Conservation (phyloP, 2,113 vertebrate genomes). For the Oncorhynchus kisutch region DNA sequence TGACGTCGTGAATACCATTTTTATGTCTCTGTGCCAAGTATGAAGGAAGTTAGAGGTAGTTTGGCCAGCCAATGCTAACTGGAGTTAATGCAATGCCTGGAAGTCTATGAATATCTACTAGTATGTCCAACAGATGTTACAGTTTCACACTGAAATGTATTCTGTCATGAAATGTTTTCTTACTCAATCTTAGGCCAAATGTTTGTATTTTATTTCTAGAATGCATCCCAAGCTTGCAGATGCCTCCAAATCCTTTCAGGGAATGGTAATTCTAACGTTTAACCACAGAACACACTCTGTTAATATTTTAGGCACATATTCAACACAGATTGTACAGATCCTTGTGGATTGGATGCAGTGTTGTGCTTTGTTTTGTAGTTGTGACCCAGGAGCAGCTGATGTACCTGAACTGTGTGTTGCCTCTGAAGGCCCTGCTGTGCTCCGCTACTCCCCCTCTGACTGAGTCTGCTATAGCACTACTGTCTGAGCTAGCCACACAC, state of each 20-base stretch:
- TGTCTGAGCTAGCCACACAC: slow-evolving; percentile 72
- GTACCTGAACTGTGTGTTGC: slow-evolving; percentile 64
- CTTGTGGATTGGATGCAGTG: neutral
- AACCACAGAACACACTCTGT: neutral
- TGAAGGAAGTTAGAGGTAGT: no score
- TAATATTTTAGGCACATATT: neutral
- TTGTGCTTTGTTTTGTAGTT: slow-evolving; percentile 41
- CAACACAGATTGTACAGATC: no score
- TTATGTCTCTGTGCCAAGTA: no score
- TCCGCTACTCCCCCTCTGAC: slow-evolving; percentile 45
- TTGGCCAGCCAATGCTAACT: no score
- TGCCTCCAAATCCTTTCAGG: slow-evolving; percentile 76
- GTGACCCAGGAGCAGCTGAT: slow-evolving; percentile 69
- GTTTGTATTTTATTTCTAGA: slow-evolving; percentile 56
- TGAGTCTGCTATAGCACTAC: slow-evolving; percentile 64
- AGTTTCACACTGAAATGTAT: no score
- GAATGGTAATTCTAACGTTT: slow-evolving; percentile 65
- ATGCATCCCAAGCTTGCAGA: slow-evolving; percentile 79
- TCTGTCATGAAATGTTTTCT: no score
- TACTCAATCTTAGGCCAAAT: no score
- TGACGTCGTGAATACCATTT: no score
- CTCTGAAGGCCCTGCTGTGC: slow-evolving; percentile 66
- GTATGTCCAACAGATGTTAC: neutral
- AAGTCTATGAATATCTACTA: no score
- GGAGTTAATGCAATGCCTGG: no score